Base-by-base conservation (phyloP, 2,888 invertebrate species). In the Linyphia triangularis region DNA sequence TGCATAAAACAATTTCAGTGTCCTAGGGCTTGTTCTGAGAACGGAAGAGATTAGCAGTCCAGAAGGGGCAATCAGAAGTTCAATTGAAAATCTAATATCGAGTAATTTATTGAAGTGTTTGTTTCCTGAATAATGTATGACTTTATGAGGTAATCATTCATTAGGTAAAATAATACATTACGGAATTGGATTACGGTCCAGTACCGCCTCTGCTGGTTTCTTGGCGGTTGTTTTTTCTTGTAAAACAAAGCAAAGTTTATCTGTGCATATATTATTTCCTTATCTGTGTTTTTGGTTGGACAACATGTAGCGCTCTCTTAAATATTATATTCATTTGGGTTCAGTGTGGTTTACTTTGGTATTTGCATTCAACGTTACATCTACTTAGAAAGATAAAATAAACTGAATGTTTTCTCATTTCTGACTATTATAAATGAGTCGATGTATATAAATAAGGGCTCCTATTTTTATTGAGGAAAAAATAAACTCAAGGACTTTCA, bases 71-170 rank as follows among this genome's bases (percentile, higher is more conserved):
- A 75, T 85, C 67, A 69, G 61, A 78, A 67, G 43, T 85, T 69
- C 30, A 78, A 85, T 77, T 77, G 77, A 69, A 85, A 85, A 85
- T 59, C 75, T 77, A 85, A 85, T 77, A 85, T 77, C 69, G 22
- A 19, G 77, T 77, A 85, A 77, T 85, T 77, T 78, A 78, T 85
- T 78, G 69, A 69, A 85, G 77, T 85, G 77, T 85, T 61, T 77
- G 85, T 85, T 69, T 28, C 67, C 40, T 85, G 77, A 85, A 85
- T 78, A 77, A 85, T 77, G 77, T 57, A 78, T 78, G 85, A 77
- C 30, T 28, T 61, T 73, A 57, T 51, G 28, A 73, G 19, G 33
- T 75, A 77, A 84, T 75, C 65, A 83, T 75, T 65, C 75, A 75
- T 84, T 84, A 67, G 75, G 43, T 75, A 84, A 77, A 84, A 84